Conservation (phyloP, 1,140 invertebrate genomes). For the Pogonognathellus flavescens region DNA sequence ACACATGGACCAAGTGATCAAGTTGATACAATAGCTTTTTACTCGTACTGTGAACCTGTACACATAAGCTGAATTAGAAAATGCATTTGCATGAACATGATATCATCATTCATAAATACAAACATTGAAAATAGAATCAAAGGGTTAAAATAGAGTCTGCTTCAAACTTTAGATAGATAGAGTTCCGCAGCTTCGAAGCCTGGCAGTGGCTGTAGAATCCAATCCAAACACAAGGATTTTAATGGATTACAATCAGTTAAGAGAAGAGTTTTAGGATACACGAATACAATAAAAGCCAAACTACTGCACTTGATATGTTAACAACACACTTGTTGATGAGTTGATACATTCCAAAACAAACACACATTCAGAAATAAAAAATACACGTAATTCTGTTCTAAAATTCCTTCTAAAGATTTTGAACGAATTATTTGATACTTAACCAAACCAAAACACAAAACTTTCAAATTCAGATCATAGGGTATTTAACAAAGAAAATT, state of each 20-base stretch:
- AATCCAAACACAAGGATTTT: slow-evolving; percentile 49
- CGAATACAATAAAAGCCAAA: slow-evolving; percentile 17
- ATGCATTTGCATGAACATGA: slow-evolving; percentile 34
- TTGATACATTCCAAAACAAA: neutral
- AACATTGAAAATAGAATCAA: slow-evolving; percentile 29
- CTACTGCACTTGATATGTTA: slow-evolving; percentile 4
- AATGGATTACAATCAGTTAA: slow-evolving; percentile 40
- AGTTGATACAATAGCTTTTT: slow-evolving; percentile 96
- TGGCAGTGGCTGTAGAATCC: slow-evolving; percentile 59
- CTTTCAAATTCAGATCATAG: too few species aligned
- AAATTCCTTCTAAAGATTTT: too few species aligned
- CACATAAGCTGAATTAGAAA: slow-evolving; percentile 43
- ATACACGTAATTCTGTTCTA: too few species aligned
- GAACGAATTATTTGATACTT: too few species aligned
- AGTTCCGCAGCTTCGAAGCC: slow-evolving; percentile 61
- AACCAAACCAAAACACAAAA: too few species aligned
- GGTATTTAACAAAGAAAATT: too few species aligned
- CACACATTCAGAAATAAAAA: neutral
- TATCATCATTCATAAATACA: neutral
- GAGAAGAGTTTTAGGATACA: slow-evolving; percentile 10
- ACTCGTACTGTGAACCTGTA: slow-evolving; percentile 93
- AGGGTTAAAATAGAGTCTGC: slow-evolving; percentile 30
- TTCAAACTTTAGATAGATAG: slow-evolving; percentile 63
- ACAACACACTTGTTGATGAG: neutral
- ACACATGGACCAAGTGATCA: slow-evolving; percentile 95